Evolutionary conservation across 92 coral and sea anemone genomes (phyloP).

Genomic region (Virgularia gustaviana): DNA sequence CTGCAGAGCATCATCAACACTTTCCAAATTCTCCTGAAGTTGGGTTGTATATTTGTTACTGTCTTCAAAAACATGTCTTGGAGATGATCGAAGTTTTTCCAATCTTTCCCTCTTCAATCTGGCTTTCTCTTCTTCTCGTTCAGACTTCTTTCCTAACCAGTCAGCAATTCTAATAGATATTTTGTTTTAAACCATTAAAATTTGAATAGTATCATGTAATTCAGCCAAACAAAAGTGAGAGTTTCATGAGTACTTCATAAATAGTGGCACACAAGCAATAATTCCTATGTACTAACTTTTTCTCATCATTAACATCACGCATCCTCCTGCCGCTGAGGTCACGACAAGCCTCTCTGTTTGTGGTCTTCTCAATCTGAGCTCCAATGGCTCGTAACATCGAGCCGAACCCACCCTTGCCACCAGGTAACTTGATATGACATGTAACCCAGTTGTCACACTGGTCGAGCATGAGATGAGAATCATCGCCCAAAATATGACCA

Average conservation of each 20-base stretch:
- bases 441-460: slow-evolving; percentile 61
- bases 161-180: slow-evolving; percentile 75
- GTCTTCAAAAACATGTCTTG: slow-evolving; percentile 93
- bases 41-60: slow-evolving; percentile 67
- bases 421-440: slow-evolving; percentile 58
- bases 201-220: no score
- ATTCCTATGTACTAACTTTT: slow-evolving; percentile 62
- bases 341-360: slow-evolving; percentile 95
- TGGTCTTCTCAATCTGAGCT: slow-evolving; percentile 98
- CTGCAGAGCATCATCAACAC: slow-evolving; percentile 79
- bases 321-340: slow-evolving; percentile 96
- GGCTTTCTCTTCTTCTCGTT: slow-evolving; percentile 80
- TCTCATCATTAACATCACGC: slow-evolving; percentile 97
- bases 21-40: slow-evolving; percentile 81
- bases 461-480: slow-evolving; percentile 30
- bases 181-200: no score
- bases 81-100: slow-evolving; percentile 60
- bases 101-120: slow-evolving; percentile 68
- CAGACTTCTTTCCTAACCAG: slow-evolving; percentile 95
- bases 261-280: not conserved
- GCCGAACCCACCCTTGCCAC: slow-evolving; percentile 99
- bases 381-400: slow-evolving; percentile 98
- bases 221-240: not conserved
- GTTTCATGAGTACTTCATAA: not conserved
- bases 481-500: slow-evolving; percentile 57